These are phyloP conservation scores for Peromyscus californicus DNA, from an alignment of 2,113 vertebrate species.

Conservation along the genomic window DNA sequence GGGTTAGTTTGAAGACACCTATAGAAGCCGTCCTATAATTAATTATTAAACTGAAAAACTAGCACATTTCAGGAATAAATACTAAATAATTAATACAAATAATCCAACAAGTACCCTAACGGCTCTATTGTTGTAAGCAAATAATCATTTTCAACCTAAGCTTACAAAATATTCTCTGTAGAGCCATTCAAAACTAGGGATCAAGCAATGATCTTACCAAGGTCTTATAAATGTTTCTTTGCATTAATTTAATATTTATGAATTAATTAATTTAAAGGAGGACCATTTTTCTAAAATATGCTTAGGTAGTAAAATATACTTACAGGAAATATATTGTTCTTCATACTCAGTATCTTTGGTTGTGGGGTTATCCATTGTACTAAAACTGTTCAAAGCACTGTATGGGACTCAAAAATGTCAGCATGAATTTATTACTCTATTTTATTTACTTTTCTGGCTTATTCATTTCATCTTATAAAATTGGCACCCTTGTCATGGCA, in stretches of 20 bases:
- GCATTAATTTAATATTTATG: neutral
- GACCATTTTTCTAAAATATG: neutral
- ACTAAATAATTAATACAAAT: neutral
- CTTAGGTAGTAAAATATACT: neutral
- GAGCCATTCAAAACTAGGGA: neutral
- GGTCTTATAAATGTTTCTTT: neutral
- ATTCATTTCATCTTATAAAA: neutral
- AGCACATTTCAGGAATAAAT: neutral
- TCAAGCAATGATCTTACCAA: neutral
- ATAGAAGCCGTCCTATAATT: neutral
- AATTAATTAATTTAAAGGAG: neutral
- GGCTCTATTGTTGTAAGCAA: neutral
- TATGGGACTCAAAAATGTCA: neutral
- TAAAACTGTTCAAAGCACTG: neutral
- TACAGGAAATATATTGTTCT: neutral
- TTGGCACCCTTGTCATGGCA: neutral
- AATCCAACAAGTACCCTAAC: neutral
- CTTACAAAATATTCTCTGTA: neutral
- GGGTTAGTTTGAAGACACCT: neutral
- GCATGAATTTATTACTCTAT: neutral
- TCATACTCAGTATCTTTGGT: neutral
- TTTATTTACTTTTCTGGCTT: neutral
- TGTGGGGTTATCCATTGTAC: neutral
- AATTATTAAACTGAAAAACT: neutral
- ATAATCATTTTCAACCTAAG: neutral